phyloP scores from a whole-genome alignment of 2,797 vertebrate genomes.

The Enteromius paludinosus region DNA sequence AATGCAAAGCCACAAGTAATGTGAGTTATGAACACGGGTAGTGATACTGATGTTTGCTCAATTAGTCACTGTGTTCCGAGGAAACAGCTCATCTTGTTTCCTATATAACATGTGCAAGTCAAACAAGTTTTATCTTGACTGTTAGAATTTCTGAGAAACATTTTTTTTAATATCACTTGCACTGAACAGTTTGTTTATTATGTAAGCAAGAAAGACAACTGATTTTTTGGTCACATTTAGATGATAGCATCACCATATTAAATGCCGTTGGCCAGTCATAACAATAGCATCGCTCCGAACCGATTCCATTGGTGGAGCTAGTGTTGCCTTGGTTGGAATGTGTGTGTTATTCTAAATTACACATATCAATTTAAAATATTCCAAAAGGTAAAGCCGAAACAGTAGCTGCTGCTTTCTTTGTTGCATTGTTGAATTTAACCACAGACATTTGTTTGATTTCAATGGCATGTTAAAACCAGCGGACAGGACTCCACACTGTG shows the following conservation, averaged over 20 bases:
- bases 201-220: neutral
- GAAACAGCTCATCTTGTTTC: slow-evolving; percentile 44
- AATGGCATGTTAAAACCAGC: slow-evolving; percentile 37
- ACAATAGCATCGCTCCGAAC: neutral
- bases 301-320: neutral
- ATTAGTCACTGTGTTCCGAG: slow-evolving; percentile 41
- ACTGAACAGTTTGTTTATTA: slow-evolving; percentile 14
- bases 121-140: neutral
- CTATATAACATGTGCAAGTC: slow-evolving; percentile 11
- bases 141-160: neutral
- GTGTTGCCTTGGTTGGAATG: neutral
- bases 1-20: slow-evolving; percentile 39
- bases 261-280: neutral
- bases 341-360: neutral
- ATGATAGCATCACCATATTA: neutral
- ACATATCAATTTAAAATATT: neutral
- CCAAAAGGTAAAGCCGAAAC: neutral
- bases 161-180: neutral
- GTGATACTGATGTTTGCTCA: slow-evolving; percentile 39
- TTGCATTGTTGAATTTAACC: slow-evolving; percentile 21
- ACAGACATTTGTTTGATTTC: slow-evolving; percentile 31
- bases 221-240: neutral
- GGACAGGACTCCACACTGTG: slow-evolving; percentile 28
- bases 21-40: slow-evolving; percentile 12
- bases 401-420: slow-evolving; percentile 22